Base-by-base conservation (phyloP, 1,140 invertebrate genomes). In the Drosophila miranda region DNA sequence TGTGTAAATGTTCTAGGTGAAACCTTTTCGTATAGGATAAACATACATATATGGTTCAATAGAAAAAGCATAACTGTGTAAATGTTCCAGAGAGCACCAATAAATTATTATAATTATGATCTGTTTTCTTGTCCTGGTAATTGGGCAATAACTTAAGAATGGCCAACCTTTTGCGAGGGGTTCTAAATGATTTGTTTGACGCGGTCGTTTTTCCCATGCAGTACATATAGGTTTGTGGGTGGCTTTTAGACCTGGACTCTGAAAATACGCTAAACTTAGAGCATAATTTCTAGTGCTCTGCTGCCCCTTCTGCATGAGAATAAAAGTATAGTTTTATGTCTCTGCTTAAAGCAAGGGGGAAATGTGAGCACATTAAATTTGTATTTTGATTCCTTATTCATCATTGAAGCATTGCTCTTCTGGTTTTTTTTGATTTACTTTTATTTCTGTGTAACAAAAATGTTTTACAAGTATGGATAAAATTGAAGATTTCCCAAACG, bases 141-240 rank as follows among this genome's bases (percentile, higher is more conserved):
- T 77, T 77, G 43, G 58, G 62, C 76, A 53, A 75, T 69, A 63
- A 79, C 44, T 79, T 72, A 59, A 42, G 61, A 67, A 67, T 28
- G 64, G 61, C 44, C 73, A 75, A 54, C 30, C 30, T 30, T 8
- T 30, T 30, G 45, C 55, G 49, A 44, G 54, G 60, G 52, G 41
- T 56, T 64, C 2, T 0, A 19, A 19, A 19, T 52, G 34, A 57
- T 71, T 73, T 75, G 59, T 48, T 49, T 63, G 60, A 57, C 55
- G 72, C 43, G 52, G 45, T 63, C 63, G 49, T 76, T 84, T 58
- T 69, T 73, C 66, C 56, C 80, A 62, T 68, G 23, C 0, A 26
- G 23, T 26, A 5, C 23, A 26, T 26, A 26, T 84, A 69, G 75
- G 84, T 30, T 30, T 30, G 8, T 30, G 30, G 30, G 2, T 30